Percentiles rank a stretch among this genome's conserved stretches.
phyloP scores from a whole-genome alignment of 2,888 invertebrate species.

The Muschampia plurimacula region DNA sequence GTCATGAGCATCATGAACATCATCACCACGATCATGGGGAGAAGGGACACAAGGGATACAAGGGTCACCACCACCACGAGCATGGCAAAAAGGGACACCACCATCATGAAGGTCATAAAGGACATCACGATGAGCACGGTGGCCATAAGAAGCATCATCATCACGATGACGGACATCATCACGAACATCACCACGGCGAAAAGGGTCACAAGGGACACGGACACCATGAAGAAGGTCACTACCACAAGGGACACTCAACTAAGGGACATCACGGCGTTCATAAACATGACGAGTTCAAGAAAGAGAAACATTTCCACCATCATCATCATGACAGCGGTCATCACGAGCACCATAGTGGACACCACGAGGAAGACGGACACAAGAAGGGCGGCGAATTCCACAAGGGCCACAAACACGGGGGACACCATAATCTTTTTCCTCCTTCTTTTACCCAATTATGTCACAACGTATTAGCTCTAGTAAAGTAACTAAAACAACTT shows the following conservation, averaged over 20 bases:
- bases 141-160: slow-evolving; percentile 89
- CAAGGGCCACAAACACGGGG: slow-evolving; percentile 91
- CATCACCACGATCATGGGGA: slow-evolving; percentile 89
- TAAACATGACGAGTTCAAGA: slow-evolving; percentile 94
- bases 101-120: slow-evolving; percentile 88
- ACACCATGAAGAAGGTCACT: slow-evolving; percentile 87
- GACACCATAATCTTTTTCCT: too few relatives aligned
- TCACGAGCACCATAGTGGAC: slow-evolving; percentile 92
- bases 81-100: slow-evolving; percentile 91
- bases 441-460: too few relatives aligned
- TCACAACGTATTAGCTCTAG: too few relatives aligned
- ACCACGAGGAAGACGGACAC: slow-evolving; percentile 91
- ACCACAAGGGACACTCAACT: slow-evolving; percentile 93
- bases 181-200: slow-evolving; percentile 88
- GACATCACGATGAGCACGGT: slow-evolving; percentile 87
- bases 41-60: slow-evolving; percentile 91
- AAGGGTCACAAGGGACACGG: slow-evolving; percentile 88
- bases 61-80: slow-evolving; percentile 87
- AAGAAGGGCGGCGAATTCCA: slow-evolving; percentile 93
- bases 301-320: slow-evolving; percentile 94
- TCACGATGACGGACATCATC: slow-evolving; percentile 88
- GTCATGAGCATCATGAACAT: slow-evolving; percentile 87
- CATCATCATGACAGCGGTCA: slow-evolving; percentile 87
- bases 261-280: slow-evolving; percentile 94
- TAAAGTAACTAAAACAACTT: background rate